Evolutionary conservation across 2,888 invertebrate genomes (phyloP).

Genomic region (Tachina fera): DNA sequence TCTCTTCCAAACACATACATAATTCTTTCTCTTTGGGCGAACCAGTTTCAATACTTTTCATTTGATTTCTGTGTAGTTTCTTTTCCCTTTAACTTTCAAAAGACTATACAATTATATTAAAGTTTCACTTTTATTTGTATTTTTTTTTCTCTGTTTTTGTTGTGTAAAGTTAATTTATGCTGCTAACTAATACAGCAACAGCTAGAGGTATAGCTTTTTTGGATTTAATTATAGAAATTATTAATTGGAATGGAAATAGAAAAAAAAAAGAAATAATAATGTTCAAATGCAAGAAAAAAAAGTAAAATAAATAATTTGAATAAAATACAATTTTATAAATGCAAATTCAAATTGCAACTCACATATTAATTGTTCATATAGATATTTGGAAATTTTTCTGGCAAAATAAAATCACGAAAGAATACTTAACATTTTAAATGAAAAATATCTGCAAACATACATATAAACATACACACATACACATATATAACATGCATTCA

Average conservation of each 20-base stretch:
- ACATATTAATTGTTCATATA: constrained; percentile 11
- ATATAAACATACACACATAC: too few species aligned
- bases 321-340: constrained; percentile 42
- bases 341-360: constrained; percentile 34
- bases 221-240: constrained; percentile 50
- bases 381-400: constrained; percentile 38
- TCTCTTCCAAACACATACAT: too few species aligned
- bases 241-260: constrained; percentile 33
- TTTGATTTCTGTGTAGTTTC: not conserved
- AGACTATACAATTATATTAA: not conserved
- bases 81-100: not conserved
- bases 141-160: too few species aligned
- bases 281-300: not conserved
- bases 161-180: constrained; percentile 6
- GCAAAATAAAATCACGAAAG: constrained; percentile 17
- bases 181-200: not conserved
- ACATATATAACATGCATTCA: not conserved
- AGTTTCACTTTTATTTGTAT: constrained; percentile 20
- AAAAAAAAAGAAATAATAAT: constrained; percentile 24
- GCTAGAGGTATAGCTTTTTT: not conserved
- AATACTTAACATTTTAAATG: not conserved
- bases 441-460: not conserved
- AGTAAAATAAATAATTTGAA: constrained; percentile 14
- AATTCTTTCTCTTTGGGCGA: not conserved
- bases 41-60: not conserved